Conservation (phyloP, 2,113 vertebrate species). For the Oncorhynchus nerka region DNA sequence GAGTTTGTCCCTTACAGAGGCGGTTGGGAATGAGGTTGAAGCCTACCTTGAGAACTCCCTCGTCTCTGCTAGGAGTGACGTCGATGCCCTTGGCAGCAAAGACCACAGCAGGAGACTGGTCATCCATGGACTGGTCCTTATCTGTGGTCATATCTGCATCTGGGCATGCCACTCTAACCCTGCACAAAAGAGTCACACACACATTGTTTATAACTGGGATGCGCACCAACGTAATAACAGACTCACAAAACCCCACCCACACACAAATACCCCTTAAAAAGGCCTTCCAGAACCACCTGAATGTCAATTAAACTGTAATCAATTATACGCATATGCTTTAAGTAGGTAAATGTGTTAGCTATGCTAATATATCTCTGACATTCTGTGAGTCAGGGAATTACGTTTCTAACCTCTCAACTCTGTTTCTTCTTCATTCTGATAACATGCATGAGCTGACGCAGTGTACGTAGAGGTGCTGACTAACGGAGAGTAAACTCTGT, state of each 20-base stretch:
- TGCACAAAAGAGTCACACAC: slow-evolving; percentile 32
- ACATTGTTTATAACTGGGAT: background rate
- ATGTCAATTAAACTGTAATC: too few relatives aligned
- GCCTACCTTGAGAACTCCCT: slow-evolving; percentile 88
- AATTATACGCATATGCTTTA: too few relatives aligned
- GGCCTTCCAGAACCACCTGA: too few relatives aligned
- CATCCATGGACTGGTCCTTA: slow-evolving; percentile 77
- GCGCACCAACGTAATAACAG: background rate
- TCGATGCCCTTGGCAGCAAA: slow-evolving; percentile 81
- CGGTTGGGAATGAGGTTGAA: background rate
- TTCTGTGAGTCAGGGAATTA: too few relatives aligned
- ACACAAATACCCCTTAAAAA: too few relatives aligned
- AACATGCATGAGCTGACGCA: too few relatives aligned
- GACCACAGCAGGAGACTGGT: slow-evolving; percentile 64
- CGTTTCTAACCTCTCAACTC: too few relatives aligned
- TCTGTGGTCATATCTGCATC: slow-evolving; percentile 84
- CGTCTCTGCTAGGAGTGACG: slow-evolving; percentile 81
- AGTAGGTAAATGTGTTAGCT: too few relatives aligned
- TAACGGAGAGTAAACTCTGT: too few relatives aligned
- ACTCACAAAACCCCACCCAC: background rate
- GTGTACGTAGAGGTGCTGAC: too few relatives aligned
- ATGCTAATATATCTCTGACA: too few relatives aligned
- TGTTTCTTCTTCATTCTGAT: too few relatives aligned
- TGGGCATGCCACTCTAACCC: slow-evolving; percentile 47
- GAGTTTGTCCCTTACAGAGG: background rate